phyloP scores from a whole-genome alignment of 2,113 vertebrate genomes.

The Capricornis sumatraensis region DNA sequence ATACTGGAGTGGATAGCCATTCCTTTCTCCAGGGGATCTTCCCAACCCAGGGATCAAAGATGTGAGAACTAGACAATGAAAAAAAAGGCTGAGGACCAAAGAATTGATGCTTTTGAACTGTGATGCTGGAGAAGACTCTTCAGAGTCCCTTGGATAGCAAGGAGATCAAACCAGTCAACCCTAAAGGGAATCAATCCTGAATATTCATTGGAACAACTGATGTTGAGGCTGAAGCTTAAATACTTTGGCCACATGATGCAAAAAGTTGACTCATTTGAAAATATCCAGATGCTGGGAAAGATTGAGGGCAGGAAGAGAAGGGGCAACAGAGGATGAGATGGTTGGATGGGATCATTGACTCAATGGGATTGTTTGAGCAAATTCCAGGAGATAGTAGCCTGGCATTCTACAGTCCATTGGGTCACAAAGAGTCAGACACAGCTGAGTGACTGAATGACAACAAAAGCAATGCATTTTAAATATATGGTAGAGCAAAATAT shows the following conservation, averaged over 20 bases:
- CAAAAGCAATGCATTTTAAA: not conserved
- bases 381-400: not conserved
- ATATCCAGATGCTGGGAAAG: not conserved
- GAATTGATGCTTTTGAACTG: not conserved
- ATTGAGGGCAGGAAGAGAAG: not conserved
- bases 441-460: not conserved
- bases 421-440: not conserved
- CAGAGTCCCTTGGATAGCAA: not conserved
- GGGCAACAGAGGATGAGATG: not conserved
- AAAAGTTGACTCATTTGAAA: not conserved
- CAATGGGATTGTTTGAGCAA: not conserved
- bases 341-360: not conserved
- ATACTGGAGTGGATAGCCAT: not conserved
- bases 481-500: not conserved
- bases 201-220: not conserved
- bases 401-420: not conserved
- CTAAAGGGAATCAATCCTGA: not conserved
- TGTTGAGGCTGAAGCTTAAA: not conserved
- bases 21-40: not conserved
- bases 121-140: not conserved
- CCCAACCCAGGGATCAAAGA: not conserved
- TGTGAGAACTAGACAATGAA: not conserved
- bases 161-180: not conserved
- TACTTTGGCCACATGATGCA: not conserved
- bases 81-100: not conserved